Evolutionary conservation across 1,140 invertebrate species (phyloP).

Genomic region (Trinorchestia longiramus): DNA sequence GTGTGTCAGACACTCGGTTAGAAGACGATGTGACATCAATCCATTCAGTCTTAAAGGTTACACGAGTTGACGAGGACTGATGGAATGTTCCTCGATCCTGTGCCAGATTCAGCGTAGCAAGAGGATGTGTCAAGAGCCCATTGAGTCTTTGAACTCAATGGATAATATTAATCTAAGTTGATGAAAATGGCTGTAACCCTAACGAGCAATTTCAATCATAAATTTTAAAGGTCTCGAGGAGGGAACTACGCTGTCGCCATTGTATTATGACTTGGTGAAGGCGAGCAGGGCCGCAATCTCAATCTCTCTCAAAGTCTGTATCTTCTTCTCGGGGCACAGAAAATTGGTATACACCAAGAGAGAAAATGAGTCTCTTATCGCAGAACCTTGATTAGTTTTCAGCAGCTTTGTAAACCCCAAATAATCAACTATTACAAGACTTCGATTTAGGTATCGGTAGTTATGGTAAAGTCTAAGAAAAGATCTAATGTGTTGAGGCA

Average conservation of each 20-base stretch:
- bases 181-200: neutral
- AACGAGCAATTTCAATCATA: neutral
- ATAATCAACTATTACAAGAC: neutral
- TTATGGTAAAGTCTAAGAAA: neutral
- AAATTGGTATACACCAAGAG: neutral
- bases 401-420: neutral
- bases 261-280: neutral
- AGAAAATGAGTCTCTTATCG: neutral
- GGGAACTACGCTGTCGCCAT: neutral
- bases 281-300: neutral
- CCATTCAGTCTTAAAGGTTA: neutral
- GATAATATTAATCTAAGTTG: neutral
- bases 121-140: neutral
- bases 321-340: neutral
- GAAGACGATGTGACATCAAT: neutral
- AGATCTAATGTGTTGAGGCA: neutral
- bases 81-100: neutral
- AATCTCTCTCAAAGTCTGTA: neutral
- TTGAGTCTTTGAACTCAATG: neutral
- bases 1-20: no score
- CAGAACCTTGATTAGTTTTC: neutral
- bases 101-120: neutral
- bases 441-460: neutral
- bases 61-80: neutral
- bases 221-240: neutral